Percentiles rank a stretch among this genome's conserved stretches.
Conservation (phyloP, 2,113 vertebrate species). For the Orcinus orca region DNA sequence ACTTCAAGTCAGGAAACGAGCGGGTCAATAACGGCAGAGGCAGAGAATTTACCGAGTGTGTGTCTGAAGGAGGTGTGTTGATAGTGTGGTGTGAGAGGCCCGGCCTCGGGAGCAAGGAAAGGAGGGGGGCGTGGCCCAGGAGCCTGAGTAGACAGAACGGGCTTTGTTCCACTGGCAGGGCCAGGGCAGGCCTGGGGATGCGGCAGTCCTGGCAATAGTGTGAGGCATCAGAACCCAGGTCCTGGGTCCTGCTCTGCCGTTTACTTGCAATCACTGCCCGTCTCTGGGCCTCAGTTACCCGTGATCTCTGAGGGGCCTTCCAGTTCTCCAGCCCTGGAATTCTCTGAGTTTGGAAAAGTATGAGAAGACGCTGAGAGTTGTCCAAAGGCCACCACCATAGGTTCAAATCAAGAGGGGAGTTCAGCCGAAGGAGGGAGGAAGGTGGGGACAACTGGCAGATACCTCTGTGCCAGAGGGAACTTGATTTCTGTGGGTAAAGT, state of each 20-base stretch:
- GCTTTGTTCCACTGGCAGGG: background rate
- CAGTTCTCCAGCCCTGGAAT: background rate
- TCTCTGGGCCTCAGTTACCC: background rate
- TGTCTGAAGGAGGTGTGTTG: background rate
- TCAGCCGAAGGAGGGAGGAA: background rate
- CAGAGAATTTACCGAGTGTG: background rate
- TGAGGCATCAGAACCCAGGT: background rate
- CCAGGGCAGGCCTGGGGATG: background rate
- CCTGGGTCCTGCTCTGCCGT: background rate
- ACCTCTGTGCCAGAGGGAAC: background rate
- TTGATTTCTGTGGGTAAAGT: background rate
- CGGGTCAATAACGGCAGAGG: background rate
- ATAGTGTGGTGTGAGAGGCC: background rate
- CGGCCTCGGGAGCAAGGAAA: fast-evolving
- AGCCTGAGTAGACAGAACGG: background rate
- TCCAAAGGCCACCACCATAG: background rate
- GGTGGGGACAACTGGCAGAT: background rate
- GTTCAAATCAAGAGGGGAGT: background rate
- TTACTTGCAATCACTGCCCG: background rate
- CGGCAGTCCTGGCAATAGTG: fast-evolving
- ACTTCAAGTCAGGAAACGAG: background rate
- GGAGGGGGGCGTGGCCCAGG: background rate
- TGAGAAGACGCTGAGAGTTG: background rate
- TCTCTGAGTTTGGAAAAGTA: background rate
- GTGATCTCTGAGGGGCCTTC: background rate